phyloP scores from a whole-genome alignment of 2,113 vertebrate genomes.

The Calyptomena viridis region DNA sequence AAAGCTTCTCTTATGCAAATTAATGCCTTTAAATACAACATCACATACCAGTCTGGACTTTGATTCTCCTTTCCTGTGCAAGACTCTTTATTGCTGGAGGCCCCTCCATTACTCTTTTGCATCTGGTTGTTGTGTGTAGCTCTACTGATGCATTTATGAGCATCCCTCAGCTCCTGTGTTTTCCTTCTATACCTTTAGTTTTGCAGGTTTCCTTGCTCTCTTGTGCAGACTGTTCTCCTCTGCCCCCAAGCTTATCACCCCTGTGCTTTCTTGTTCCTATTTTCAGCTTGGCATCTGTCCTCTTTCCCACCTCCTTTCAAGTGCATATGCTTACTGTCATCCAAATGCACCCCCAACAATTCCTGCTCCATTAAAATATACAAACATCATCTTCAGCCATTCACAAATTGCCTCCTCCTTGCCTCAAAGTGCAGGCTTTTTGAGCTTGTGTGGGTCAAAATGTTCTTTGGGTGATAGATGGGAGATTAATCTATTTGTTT shows the following conservation, averaged over 20 bases:
- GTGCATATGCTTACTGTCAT: neutral
- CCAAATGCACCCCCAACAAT: neutral
- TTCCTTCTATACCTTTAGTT: neutral
- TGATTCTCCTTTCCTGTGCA: neutral
- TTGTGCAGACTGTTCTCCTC: neutral
- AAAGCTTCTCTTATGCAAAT: slow-evolving; percentile 1
- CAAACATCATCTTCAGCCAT: neutral
- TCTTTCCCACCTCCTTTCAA: neutral
- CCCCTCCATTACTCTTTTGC: neutral
- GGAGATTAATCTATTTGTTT: slow-evolving; percentile 26
- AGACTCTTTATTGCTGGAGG: neutral
- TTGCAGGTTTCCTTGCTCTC: neutral
- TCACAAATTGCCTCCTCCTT: neutral
- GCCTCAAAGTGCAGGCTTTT: neutral
- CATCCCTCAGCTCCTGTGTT: neutral
- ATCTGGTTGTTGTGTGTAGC: neutral
- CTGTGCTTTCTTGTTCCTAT: neutral
- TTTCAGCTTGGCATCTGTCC: neutral
- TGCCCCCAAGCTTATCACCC: neutral
- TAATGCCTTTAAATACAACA: neutral
- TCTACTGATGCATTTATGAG: accelerated
- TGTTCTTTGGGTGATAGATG: neutral
- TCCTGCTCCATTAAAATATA: neutral
- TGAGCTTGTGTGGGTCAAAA: neutral
- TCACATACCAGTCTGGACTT: neutral